Conservation (phyloP, 2,113 vertebrate genomes). For the Psophia crepitans region DNA sequence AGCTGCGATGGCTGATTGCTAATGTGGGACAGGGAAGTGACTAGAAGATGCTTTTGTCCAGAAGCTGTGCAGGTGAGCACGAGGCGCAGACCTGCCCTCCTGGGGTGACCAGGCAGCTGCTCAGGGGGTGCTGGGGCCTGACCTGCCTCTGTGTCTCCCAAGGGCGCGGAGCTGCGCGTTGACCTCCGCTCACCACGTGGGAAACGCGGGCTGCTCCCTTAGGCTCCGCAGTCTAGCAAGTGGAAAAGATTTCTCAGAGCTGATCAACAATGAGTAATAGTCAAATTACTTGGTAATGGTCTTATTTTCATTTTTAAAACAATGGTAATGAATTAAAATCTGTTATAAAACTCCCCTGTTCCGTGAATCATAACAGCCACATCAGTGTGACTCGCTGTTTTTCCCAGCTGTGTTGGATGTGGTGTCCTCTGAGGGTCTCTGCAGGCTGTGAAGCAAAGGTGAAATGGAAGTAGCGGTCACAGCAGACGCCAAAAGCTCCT, state of each 20-base stretch:
- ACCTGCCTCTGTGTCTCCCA: background rate
- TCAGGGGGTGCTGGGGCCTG: background rate
- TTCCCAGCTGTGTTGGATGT: rapidly evolving
- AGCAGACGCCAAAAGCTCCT: background rate
- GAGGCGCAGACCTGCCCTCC: background rate
- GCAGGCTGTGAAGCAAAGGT: background rate
- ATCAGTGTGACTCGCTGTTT: background rate
- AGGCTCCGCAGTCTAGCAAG: background rate
- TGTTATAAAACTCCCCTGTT: background rate
- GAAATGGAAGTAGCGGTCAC: background rate
- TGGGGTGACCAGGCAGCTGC: background rate
- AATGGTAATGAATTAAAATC: background rate
- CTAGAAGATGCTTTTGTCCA: background rate
- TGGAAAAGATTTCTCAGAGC: background rate
- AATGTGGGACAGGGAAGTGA: background rate
- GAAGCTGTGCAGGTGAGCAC: background rate
- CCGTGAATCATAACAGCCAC: background rate
- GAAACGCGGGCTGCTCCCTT: background rate
- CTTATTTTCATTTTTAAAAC: background rate
- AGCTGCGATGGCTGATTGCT: background rate
- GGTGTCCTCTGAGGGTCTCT: background rate
- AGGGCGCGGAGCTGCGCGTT: rapidly evolving
- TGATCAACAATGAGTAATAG: background rate
- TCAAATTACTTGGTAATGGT: background rate
- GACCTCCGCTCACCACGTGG: background rate